Evolutionary conservation across 2,888 invertebrate genomes (phyloP).

Genomic region (Torymus aiolomorphi): DNA sequence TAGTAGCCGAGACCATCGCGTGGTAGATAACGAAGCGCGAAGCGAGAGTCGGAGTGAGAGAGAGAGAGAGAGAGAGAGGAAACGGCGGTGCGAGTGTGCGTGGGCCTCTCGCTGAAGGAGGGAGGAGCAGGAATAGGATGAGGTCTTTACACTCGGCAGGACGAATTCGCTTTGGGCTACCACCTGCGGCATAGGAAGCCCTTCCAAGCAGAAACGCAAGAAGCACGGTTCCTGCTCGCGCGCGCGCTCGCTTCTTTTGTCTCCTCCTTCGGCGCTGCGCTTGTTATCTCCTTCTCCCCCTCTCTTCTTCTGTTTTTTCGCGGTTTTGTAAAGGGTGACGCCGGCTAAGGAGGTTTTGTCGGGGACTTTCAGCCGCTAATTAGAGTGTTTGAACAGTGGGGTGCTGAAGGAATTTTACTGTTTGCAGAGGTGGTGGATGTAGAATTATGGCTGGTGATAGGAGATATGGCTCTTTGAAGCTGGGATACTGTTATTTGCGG

Average conservation of each 20-base stretch:
- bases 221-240: conserved; percentile 60
- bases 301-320: conserved; percentile 13
- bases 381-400: too few species aligned
- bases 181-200: conserved; percentile 53
- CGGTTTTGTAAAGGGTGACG: background rate
- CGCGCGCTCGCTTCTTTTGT: conserved; percentile 32
- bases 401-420: too few species aligned
- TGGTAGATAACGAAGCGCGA: conserved; percentile 44
- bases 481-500: too few species aligned
- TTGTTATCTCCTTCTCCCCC: conserved; percentile 10
- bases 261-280: background rate
- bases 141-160: conserved; percentile 17
- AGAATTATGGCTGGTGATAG: too few species aligned
- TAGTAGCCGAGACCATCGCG: conserved; percentile 1
- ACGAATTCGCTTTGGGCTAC: conserved; percentile 37
- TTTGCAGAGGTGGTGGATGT: too few species aligned
- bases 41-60: background rate
- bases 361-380: background rate
- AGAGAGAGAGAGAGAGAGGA: too few species aligned
- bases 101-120: conserved; percentile 3
- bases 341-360: background rate
- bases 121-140: background rate
- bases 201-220: conserved; percentile 61
- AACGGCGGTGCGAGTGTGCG: too few species aligned
- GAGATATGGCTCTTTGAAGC: too few species aligned